A percentile compares a stretch with the other conserved stretches of the same genome.
Evolutionary conservation across 2,113 vertebrate species (phyloP).

Genomic region (Trachemys scripta): DNA sequence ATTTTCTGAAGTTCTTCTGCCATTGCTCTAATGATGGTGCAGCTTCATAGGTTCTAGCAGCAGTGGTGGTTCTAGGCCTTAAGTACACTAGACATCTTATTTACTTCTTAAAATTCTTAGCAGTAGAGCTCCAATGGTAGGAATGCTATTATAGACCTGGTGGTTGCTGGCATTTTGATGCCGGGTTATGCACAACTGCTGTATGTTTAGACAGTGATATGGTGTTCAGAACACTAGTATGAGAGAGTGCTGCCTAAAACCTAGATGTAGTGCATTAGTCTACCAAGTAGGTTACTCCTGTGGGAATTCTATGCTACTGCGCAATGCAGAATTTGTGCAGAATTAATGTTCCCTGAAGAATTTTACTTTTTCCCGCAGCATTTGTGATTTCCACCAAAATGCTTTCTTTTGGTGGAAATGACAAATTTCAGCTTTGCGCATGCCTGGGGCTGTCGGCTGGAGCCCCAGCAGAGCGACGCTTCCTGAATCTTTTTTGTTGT

Average conservation of each 20-base stretch:
- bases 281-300: not conserved
- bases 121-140: not conserved
- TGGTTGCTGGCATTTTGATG: not conserved
- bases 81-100: fast-evolving
- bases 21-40: not conserved
- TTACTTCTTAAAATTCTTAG: not conserved
- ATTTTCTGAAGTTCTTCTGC: fast-evolving
- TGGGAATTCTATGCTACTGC: not conserved
- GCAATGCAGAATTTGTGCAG: too few species aligned
- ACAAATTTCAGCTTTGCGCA: too few species aligned
- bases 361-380: too few species aligned
- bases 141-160: not conserved
- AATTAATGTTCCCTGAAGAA: too few species aligned
- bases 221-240: not conserved
- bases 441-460: too few species aligned
- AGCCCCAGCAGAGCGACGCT: too few species aligned
- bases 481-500: too few species aligned
- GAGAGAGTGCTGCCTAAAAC: not conserved
- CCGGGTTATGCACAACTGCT: not conserved
- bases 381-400: too few species aligned
- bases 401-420: too few species aligned
- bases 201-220: not conserved
- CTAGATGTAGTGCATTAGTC: not conserved
- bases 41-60: not conserved
- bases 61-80: not conserved